phyloP scores from a whole-genome alignment of 1,140 invertebrate species.

The Hylyphantes graminicola region DNA sequence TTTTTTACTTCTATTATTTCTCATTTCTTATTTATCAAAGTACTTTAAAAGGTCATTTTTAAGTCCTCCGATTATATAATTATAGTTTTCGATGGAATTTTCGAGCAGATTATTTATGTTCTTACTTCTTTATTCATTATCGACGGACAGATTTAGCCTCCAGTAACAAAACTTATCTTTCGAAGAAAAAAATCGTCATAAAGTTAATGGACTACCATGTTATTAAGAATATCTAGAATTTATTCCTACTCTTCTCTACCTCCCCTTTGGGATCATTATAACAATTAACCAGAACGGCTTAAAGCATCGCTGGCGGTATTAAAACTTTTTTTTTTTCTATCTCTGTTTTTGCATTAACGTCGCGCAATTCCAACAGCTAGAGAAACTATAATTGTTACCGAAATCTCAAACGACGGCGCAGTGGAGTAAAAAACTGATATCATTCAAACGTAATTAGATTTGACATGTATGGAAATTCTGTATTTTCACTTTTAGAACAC shows the following conservation, averaged over 20 bases:
- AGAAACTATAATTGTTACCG: constrained; percentile 27
- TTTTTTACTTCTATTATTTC: constrained; percentile 45
- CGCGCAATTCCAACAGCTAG: background rate
- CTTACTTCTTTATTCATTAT: constrained; percentile 57
- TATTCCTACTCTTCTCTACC: constrained; percentile 3
- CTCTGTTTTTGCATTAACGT: background rate
- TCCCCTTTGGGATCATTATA: constrained; percentile 47
- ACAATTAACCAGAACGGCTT: constrained; percentile 48
- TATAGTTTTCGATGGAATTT: constrained; percentile 54
- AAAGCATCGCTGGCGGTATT: constrained; percentile 44
- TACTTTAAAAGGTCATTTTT: constrained; percentile 61
- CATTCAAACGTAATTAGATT: constrained; percentile 38
- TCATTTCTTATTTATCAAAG: constrained; percentile 57
- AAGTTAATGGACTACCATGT: constrained; percentile 56
- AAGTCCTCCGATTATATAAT: constrained; percentile 58
- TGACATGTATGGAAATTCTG: constrained; percentile 54
- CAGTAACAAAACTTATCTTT: constrained; percentile 31
- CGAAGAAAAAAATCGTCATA: constrained; percentile 55
- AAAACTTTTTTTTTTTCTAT: constrained; percentile 36
- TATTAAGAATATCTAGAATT: constrained; percentile 55
- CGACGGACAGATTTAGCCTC: constrained; percentile 28
- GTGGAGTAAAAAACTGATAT: constrained; percentile 53
- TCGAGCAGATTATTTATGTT: constrained; percentile 57
- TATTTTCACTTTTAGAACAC: constrained; percentile 13
- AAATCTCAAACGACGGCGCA: constrained; percentile 27